Percentiles rank a stretch among this genome's conserved stretches.
phyloP scores from a whole-genome alignment of 2,113 vertebrate species.

The Hyperoodon ampullatus region DNA sequence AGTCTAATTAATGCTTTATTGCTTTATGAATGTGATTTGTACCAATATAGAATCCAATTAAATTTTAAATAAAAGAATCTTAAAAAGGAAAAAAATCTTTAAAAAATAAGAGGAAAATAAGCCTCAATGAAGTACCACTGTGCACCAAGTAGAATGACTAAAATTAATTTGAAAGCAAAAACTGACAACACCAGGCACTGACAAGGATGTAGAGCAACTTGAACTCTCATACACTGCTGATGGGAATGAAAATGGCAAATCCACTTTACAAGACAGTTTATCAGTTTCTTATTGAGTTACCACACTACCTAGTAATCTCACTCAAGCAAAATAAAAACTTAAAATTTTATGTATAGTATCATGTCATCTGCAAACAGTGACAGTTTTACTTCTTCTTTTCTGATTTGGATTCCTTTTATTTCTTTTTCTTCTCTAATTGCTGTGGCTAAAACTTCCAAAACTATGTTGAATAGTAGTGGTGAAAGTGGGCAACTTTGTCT shows the following conservation, averaged over 20 bases:
- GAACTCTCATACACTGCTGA: neutral
- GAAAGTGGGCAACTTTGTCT: too few species aligned
- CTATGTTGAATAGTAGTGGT: too few species aligned
- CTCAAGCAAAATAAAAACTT: neutral
- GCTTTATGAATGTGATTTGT: neutral
- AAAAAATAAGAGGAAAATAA: neutral
- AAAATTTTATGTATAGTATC: neutral
- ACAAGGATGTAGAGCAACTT: neutral
- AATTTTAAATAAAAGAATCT: neutral
- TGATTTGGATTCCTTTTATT: too few species aligned
- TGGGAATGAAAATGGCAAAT: neutral
- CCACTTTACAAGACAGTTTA: neutral
- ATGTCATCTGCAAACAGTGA: too few species aligned
- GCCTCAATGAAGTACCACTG: neutral
- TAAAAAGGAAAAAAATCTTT: neutral
- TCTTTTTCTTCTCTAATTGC: too few species aligned
- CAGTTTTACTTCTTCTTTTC: too few species aligned
- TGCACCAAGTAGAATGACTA: neutral
- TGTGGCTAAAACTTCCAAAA: too few species aligned
- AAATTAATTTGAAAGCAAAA: neutral
- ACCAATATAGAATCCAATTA: neutral
- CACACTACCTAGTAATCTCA: neutral
- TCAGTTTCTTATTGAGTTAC: neutral
- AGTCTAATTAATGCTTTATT: neutral
- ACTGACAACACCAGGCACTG: too few species aligned